These are phyloP conservation scores for Hirundo rustica DNA, from an alignment of 2,797 vertebrate species.

Conservation along the genomic window DNA sequence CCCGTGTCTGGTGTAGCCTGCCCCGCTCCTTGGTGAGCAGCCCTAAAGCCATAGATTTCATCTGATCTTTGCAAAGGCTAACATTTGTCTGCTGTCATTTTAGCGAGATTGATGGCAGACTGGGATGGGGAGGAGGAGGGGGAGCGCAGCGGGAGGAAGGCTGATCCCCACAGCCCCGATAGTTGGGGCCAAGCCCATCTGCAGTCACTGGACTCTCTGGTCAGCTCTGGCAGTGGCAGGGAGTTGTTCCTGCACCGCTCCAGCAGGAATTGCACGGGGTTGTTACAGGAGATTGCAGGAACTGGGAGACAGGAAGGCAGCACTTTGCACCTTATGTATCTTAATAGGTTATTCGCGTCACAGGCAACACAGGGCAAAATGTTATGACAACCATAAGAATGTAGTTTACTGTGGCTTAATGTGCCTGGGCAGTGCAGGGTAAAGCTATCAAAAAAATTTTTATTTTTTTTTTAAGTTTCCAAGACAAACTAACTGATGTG, in stretches of 20 bases:
- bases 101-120: conserved; percentile 97
- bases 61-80: conserved; percentile 99
- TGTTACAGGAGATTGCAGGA: conserved; percentile 55
- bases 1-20: conserved; percentile 70
- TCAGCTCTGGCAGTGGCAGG: neutral
- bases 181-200: conserved; percentile 52
- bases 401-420: conserved; percentile 79
- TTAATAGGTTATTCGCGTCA: conserved; percentile 73
- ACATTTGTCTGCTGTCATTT: conserved; percentile 99
- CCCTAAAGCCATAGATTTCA: conserved; percentile 95
- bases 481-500: conserved; percentile 71
- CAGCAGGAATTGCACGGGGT: conserved; percentile 47
- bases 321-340: conserved; percentile 75
- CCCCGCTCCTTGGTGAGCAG: conserved; percentile 82
- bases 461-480: conserved; percentile 66
- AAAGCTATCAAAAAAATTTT: conserved; percentile 73
- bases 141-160: conserved; percentile 61
- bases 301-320: conserved; percentile 46
- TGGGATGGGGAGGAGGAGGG: conserved; percentile 74
- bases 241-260: conserved; percentile 13
- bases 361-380: conserved; percentile 71
- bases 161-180: conserved; percentile 54
- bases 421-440: conserved; percentile 77
- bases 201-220: conserved; percentile 41
- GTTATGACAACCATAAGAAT: conserved; percentile 83